These are phyloP conservation scores for Microchirus variegatus DNA, from an alignment of 2,797 vertebrate genomes.

Conservation along the genomic window DNA sequence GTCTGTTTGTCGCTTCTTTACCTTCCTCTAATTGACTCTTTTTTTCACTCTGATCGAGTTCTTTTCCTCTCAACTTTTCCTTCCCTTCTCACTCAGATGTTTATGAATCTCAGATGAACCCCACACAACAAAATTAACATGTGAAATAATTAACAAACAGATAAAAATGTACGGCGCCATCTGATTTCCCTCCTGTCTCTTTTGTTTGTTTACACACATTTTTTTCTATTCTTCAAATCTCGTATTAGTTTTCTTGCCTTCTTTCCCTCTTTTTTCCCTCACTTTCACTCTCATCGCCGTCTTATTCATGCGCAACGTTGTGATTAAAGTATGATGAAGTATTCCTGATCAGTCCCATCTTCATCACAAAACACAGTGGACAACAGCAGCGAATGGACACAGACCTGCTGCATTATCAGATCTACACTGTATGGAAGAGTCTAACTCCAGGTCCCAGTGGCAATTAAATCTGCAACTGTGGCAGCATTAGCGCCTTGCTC, in stretches of 20 bases:
- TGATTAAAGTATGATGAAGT: slow-evolving; percentile 12
- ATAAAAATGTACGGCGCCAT: slow-evolving; percentile 42
- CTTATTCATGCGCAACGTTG: slow-evolving; percentile 10
- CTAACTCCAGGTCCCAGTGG: slow-evolving; percentile 8
- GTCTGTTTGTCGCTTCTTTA: background rate
- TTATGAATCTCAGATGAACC: slow-evolving; percentile 64
- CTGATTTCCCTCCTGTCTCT: slow-evolving; percentile 64
- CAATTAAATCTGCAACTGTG: slow-evolving; percentile 43
- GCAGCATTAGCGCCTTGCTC: slow-evolving; percentile 17
- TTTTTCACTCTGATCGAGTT: slow-evolving; percentile 1
- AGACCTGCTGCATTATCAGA: slow-evolving; percentile 9
- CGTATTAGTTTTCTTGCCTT: slow-evolving; percentile 26
- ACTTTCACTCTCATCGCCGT: background rate
- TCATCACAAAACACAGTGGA: slow-evolving; percentile 1
- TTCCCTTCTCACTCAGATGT: slow-evolving; percentile 24
- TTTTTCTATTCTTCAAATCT: slow-evolving; percentile 11
- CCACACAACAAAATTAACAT: slow-evolving; percentile 52
- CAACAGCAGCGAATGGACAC: background rate
- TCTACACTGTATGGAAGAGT: slow-evolving; percentile 12
- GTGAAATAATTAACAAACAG: slow-evolving; percentile 67
- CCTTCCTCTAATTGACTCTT: slow-evolving; percentile 14
- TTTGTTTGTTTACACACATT: slow-evolving; percentile 44
- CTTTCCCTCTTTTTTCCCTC: background rate
- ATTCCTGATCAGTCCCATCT: background rate
- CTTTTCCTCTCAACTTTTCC: slow-evolving; percentile 25